Evolutionary conservation across 1,140 invertebrate species (phyloP).

Genomic region (Drosophila orena): DNA sequence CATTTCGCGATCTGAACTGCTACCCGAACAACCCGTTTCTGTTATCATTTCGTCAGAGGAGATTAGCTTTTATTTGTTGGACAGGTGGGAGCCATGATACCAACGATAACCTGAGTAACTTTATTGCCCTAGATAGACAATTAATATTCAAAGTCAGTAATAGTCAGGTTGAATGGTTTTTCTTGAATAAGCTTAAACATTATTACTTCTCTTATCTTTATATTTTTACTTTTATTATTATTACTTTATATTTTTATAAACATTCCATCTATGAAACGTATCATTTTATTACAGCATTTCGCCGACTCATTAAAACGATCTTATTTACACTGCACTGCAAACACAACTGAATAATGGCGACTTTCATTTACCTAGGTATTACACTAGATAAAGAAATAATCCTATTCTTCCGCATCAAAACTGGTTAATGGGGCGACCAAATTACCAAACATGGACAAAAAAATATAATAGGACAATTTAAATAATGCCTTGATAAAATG

Average conservation of each 20-base stretch:
- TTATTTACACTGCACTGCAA: background rate
- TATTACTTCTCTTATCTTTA: too few relatives aligned
- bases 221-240: too few relatives aligned
- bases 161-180: too few relatives aligned
- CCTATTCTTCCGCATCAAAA: background rate
- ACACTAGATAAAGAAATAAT: conserved; percentile 9
- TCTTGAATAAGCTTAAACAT: too few relatives aligned
- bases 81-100: background rate
- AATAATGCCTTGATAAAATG: background rate
- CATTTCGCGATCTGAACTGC: conserved; percentile 1
- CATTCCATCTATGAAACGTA: background rate
- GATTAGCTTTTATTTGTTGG: conserved; percentile 6
- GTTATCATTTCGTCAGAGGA: conserved; percentile 3
- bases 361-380: conserved; percentile 20
- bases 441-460: background rate
- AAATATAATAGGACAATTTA: too few relatives aligned
- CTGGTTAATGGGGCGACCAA: background rate
- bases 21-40: background rate
- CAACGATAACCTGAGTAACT: background rate
- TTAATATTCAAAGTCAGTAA: too few relatives aligned
- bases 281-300: background rate
- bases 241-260: too few relatives aligned
- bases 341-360: conserved; percentile 1
- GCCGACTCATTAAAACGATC: conserved; percentile 3
- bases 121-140: background rate